These are phyloP conservation scores for Sialia sialis DNA, from an alignment of 2,113 vertebrate genomes.

Conservation along the genomic window DNA sequence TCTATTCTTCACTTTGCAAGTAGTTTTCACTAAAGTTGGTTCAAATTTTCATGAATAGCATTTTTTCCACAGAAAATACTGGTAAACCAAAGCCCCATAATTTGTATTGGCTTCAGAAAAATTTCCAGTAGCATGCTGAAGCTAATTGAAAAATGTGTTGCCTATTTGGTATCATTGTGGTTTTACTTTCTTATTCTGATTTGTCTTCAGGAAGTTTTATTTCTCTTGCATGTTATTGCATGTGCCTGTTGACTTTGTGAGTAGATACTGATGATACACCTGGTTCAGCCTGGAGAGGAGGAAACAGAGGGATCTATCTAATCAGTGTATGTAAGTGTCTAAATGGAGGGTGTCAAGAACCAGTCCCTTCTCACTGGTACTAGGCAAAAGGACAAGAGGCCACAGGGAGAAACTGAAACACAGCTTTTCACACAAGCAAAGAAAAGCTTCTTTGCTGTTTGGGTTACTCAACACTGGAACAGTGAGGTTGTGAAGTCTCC, in stretches of 20 bases:
- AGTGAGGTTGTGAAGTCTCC: not conserved
- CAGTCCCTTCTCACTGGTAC: not conserved
- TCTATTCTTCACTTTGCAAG: not conserved
- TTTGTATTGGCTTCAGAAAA: not conserved
- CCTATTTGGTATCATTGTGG: not conserved
- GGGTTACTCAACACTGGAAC: not conserved
- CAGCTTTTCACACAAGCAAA: not conserved
- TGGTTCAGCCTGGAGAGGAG: not conserved
- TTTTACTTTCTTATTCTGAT: not conserved
- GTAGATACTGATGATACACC: not conserved
- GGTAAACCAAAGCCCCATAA: not conserved
- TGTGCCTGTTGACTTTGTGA: not conserved
- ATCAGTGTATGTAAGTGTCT: not conserved
- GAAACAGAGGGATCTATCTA: not conserved
- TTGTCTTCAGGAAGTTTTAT: not conserved
- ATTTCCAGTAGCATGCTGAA: not conserved
- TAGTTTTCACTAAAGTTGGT: not conserved
- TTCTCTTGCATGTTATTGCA: not conserved
- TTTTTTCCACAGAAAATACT: not conserved
- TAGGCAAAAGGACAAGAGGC: not conserved
- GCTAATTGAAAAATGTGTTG: not conserved
- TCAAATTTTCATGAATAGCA: not conserved
- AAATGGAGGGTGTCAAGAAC: accelerated
- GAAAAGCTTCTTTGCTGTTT: not conserved
- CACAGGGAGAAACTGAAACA: not conserved